Conservation (phyloP, 2,888 invertebrate species). For the Cephus pygmeus region DNA sequence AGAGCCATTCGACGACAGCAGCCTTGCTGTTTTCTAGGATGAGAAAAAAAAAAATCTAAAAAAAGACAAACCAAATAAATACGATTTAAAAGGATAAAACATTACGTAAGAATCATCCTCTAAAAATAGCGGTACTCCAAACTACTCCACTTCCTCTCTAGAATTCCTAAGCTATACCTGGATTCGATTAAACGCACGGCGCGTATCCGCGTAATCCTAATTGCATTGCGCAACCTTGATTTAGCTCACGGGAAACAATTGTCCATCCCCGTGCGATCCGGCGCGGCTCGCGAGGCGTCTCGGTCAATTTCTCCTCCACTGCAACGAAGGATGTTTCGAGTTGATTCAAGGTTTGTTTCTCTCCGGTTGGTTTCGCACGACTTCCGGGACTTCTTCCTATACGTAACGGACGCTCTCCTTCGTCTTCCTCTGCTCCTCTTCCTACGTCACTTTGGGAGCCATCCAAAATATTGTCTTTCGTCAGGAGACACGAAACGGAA, state of each 20-base stretch:
- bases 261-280: slow-evolving; percentile 2
- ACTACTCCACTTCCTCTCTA: background rate
- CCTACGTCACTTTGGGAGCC: background rate
- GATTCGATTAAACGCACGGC: background rate
- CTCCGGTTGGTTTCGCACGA: slow-evolving; percentile 28
- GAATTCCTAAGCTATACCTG: background rate
- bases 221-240: slow-evolving; percentile 44
- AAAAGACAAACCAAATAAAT: background rate
- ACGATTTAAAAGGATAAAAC: background rate
- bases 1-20: background rate
- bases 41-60: background rate
- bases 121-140: background rate
- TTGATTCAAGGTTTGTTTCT: slow-evolving; percentile 24
- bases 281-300: background rate
- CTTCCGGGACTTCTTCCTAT: slow-evolving; percentile 21
- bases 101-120: background rate
- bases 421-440: background rate
- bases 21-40: background rate
- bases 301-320: background rate
- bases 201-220: slow-evolving; percentile 21
- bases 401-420: background rate
- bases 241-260: slow-evolving; percentile 33
- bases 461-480: background rate
- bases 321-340: slow-evolving; percentile 12
- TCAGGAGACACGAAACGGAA: background rate